Conservation (phyloP, 2,888 invertebrate genomes). For the Podabrus alpinus region DNA sequence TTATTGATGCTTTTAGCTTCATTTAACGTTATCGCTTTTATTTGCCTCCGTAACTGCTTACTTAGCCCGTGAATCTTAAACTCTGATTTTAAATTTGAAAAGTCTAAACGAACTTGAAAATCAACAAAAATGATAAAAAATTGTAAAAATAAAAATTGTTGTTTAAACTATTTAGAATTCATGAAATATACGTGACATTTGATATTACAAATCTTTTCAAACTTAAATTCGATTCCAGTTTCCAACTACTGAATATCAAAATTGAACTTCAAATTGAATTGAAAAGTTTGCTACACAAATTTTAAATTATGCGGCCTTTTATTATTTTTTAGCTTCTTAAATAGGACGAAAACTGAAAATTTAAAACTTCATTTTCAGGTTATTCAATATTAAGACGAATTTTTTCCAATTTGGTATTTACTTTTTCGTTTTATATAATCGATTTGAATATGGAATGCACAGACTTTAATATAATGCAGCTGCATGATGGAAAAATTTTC, state of each 20-base stretch:
- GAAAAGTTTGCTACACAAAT: slow-evolving; percentile 30
- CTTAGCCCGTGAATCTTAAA: not conserved
- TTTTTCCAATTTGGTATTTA: slow-evolving; percentile 13
- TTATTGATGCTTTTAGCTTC: slow-evolving; percentile 20
- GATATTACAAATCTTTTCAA: slow-evolving; percentile 31
- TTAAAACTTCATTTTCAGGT: slow-evolving; percentile 29
- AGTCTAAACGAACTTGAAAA: not conserved
- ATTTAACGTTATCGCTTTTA: slow-evolving; percentile 3
- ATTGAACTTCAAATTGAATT: slow-evolving; percentile 30
- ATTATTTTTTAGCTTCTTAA: slow-evolving; percentile 20
- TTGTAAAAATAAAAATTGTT: not conserved
- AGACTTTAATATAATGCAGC: slow-evolving; percentile 1
- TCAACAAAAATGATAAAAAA: not conserved
- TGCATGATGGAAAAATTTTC: not conserved
- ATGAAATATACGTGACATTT: slow-evolving; percentile 31
- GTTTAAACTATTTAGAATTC: slow-evolving; percentile 9
- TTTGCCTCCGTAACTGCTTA: not conserved
- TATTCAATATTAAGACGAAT: slow-evolving; percentile 18
- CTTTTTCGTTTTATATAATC: slow-evolving; percentile 14
- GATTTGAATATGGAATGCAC: slow-evolving; percentile 21
- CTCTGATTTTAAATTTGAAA: not conserved
- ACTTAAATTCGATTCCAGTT: slow-evolving; percentile 30
- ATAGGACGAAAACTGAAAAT: slow-evolving; percentile 14
- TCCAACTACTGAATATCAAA: slow-evolving; percentile 32
- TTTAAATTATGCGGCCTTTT: slow-evolving; percentile 30